phyloP scores from a whole-genome alignment of 2,797 vertebrate genomes.

The Telmatherina bonti region DNA sequence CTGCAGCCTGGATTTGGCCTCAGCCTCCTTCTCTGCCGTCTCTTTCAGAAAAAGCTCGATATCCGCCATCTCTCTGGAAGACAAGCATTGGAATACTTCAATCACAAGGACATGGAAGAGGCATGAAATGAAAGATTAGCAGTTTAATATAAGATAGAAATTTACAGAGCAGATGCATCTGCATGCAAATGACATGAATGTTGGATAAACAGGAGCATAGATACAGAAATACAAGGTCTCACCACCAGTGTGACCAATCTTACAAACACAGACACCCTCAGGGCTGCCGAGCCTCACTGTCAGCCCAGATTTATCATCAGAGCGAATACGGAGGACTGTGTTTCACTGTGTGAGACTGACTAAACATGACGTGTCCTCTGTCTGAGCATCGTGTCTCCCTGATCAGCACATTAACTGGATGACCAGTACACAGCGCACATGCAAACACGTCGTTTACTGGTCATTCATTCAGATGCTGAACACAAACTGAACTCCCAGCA shows the following conservation, averaged over 20 bases:
- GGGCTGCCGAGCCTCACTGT: constrained; percentile 31
- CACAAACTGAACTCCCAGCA: no score
- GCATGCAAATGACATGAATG: no score
- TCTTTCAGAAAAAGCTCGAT: constrained; percentile 74
- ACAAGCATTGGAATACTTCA: not conserved
- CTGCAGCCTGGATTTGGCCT: constrained; percentile 78
- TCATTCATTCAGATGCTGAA: no score
- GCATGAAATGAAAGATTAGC: no score
- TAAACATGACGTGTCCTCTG: constrained; percentile 30
- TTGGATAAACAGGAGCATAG: no score
- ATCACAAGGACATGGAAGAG: no score
- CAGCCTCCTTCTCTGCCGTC: constrained; percentile 71
- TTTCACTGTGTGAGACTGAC: constrained; percentile 28
- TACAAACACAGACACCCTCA: not conserved
- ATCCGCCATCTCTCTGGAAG: constrained; percentile 73
- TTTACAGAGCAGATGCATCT: no score
- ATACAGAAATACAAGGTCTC: no score
- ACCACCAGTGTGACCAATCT: no score
- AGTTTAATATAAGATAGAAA: no score
- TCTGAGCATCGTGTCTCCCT: constrained; percentile 4
- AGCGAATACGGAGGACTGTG: not conserved
- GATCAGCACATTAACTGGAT: not conserved
- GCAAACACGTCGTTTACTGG: no score
- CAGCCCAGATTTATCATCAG: constrained; percentile 35
- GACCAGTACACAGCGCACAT: no score